A percentile compares a stretch with the other conserved stretches of the same genome.
Conservation (phyloP, 2,797 vertebrate genomes). For the Chrysocyon brachyurus region DNA sequence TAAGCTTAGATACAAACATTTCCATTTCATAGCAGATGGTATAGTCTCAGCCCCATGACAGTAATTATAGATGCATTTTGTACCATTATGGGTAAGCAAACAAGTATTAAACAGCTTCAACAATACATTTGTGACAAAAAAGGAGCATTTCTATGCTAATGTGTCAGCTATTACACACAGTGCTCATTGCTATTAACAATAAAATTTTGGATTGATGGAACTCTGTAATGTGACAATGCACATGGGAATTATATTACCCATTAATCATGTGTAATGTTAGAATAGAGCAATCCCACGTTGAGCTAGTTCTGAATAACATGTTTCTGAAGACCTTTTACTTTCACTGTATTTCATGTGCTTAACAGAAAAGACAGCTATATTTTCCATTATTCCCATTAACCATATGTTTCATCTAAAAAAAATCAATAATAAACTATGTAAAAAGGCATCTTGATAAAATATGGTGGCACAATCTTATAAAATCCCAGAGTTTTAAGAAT, state of each 20-base stretch:
- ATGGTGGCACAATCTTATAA: background rate
- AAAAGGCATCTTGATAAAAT: background rate
- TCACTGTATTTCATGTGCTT: background rate
- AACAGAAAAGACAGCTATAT: constrained; percentile 3
- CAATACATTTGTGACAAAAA: constrained; percentile 77
- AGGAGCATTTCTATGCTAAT: constrained; percentile 76
- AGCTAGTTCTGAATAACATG: constrained; percentile 44
- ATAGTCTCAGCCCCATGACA: constrained; percentile 67
- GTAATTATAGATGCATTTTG: constrained; percentile 83
- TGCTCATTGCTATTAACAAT: constrained; percentile 66
- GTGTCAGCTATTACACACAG: constrained; percentile 68
- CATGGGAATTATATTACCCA: background rate
- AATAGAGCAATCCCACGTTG: constrained; percentile 26
- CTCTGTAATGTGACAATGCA: constrained; percentile 61
- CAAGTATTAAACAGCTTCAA: constrained; percentile 81
- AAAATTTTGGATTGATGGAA: constrained; percentile 72
- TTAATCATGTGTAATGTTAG: constrained; percentile 70
- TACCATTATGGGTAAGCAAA: constrained; percentile 83
- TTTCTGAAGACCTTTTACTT: constrained; percentile 61
- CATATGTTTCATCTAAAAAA: constrained; percentile 57
- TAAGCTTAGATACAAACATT: constrained; percentile 76
- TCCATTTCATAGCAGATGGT: constrained; percentile 79
- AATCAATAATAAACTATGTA: background rate
- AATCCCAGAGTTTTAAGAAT: constrained; percentile 7
- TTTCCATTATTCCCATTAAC: constrained; percentile 37